Evolutionary conservation across 2,888 invertebrate species (phyloP), one percentile per base, ranked within the genome.

Genomic region (Hemicrepidius hirtus): DNA sequence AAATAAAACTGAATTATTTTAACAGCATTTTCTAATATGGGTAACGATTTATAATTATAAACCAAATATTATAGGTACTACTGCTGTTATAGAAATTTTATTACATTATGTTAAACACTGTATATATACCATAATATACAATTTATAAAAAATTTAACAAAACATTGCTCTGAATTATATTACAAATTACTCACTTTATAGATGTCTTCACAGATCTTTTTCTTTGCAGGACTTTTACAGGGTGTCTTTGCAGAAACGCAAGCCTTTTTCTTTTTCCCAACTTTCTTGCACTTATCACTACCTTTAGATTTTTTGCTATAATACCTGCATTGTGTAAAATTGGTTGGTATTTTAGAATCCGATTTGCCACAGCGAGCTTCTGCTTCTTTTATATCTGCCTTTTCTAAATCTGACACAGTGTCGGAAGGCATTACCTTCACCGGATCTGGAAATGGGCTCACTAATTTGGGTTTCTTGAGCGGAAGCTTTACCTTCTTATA

Each of bases 381-480:
- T 6, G 84, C 82, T 68, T 82, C 80, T 84, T 84, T 85, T 68
- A 84, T 83, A 6, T 83, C 81, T 2, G 85, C 85, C 70, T 86
- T 86, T 68, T 86, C 86, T 67, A 84, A 82, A 76, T 86, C 86
- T 7, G 85, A 84, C 3, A 84, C 80, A 2, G 82, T 84, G 70
- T 85, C 83, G 0, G 85, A 85, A 9, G 80, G 80, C 83, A 85
- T 85, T 64, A 82, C 78, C 69, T 85, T 85, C 0, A 86, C 84
- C 0, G 86, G 85, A 41, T 85, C 84, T 0, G 86, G 86, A 76
- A 86, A 86, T 3, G 86, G 85, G 66, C 80, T 84, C 0, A 85
- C 84, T 73, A 86, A 70, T 63, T 82, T 84, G 1, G 84, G 81
- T 13, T 76, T 75, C 71, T 84, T 85, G 63, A 85, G 71, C 13